These are phyloP conservation scores for Xylota segnis DNA, from an alignment of 2,888 invertebrate genomes.

Conservation along the genomic window DNA sequence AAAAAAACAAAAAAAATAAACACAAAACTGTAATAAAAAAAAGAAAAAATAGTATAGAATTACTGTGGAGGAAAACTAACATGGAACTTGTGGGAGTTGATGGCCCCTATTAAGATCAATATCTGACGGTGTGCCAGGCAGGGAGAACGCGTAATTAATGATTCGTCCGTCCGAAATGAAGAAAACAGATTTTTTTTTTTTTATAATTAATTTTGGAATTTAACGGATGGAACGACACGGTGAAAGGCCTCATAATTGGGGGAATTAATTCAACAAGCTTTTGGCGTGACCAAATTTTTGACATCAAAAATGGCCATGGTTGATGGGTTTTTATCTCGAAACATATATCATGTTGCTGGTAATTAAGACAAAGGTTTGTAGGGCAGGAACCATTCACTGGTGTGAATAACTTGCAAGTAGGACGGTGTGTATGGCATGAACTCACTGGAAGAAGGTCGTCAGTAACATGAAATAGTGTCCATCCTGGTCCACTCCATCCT, in stretches of 20 bases:
- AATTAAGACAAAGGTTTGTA: not conserved
- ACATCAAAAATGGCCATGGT: not conserved
- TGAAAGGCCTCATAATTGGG: conserved; percentile 40
- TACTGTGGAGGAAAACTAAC: conserved; percentile 35
- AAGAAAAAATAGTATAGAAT: conserved; percentile 28
- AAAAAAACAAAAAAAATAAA: conserved; percentile 38
- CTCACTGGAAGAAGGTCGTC: too few relatives aligned
- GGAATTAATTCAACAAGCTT: conserved; percentile 54
- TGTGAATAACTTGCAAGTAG: conserved; percentile 1
- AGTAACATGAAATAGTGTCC: too few relatives aligned
- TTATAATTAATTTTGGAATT: conserved; percentile 56
- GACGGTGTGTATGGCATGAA: too few relatives aligned
- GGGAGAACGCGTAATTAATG: conserved; percentile 52
- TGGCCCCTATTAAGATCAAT: conserved; percentile 32
- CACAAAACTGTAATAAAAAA: conserved; percentile 20
- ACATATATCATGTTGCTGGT: conserved; percentile 16
- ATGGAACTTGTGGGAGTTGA: conserved; percentile 34
- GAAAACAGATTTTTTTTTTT: conserved; percentile 37
- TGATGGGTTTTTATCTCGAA: conserved; percentile 2
- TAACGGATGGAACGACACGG: conserved; percentile 27
- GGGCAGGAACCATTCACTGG: not conserved
- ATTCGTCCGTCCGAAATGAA: conserved; percentile 44
- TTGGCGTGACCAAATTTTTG: conserved; percentile 39
- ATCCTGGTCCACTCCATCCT: too few relatives aligned
- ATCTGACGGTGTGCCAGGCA: conserved; percentile 18